Conservation (phyloP, 2,113 vertebrate species). For the Eulacestoma nigropectus region DNA sequence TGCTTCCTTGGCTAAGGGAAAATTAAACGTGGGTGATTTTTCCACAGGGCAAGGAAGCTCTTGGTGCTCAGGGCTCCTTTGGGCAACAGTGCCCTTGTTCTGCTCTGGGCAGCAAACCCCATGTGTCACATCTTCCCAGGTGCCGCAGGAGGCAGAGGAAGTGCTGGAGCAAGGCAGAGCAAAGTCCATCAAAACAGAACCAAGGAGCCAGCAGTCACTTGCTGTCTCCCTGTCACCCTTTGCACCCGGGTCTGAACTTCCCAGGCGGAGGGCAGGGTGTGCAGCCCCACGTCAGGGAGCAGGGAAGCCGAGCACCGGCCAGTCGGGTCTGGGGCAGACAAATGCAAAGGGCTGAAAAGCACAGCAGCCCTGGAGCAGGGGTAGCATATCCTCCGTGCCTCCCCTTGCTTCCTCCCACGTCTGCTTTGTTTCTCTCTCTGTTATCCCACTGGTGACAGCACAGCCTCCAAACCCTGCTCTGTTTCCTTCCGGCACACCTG, state of each 20-base stretch:
- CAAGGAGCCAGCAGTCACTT: background rate
- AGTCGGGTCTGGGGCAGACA: background rate
- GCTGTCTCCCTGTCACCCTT: background rate
- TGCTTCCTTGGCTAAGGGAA: background rate
- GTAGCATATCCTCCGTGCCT: background rate
- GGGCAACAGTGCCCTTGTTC: background rate
- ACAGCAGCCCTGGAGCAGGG: background rate
- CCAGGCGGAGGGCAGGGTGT: accelerated
- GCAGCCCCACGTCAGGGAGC: background rate
- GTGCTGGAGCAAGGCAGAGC: background rate
- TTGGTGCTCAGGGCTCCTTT: background rate
- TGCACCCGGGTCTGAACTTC: background rate
- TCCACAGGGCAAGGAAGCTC: background rate
- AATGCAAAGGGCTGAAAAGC: background rate
- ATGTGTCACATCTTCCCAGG: background rate
- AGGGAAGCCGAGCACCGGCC: accelerated
- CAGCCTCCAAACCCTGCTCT: background rate
- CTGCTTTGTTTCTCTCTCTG: background rate
- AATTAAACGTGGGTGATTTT: background rate
- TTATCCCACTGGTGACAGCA: background rate
- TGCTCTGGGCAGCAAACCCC: background rate
- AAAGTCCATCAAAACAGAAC: background rate
- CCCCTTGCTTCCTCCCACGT: background rate
- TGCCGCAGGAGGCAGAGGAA: accelerated
- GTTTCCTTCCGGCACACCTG: constrained; percentile 33